phyloP scores from a whole-genome alignment of 2,797 vertebrate genomes.

The Enoplosus armatus region DNA sequence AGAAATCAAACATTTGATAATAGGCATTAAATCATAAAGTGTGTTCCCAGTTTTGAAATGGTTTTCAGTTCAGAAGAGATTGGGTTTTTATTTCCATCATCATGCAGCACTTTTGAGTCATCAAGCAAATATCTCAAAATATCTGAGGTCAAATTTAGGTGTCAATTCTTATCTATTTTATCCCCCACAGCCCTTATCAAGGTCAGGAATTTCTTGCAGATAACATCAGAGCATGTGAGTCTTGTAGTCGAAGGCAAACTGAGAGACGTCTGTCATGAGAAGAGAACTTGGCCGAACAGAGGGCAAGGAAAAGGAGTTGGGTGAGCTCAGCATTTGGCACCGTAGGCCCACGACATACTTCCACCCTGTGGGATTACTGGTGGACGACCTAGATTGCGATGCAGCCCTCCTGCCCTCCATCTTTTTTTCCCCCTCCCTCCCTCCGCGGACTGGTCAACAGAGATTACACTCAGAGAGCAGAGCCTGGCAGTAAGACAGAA shows the following conservation, averaged over 20 bases:
- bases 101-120: not conserved
- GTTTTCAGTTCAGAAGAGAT: not conserved
- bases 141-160: not conserved
- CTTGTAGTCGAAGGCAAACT: not conserved
- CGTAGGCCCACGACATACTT: conserved; percentile 68
- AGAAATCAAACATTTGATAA: not conserved
- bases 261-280: conserved; percentile 40
- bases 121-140: not conserved
- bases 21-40: too few species aligned
- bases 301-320: conserved; percentile 34
- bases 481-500: conserved; percentile 68
- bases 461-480: conserved; percentile 70
- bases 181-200: not conserved
- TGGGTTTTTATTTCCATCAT: not conserved
- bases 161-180: not conserved
- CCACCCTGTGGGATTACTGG: conserved; percentile 72
- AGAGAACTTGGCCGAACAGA: conserved; percentile 2
- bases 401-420: conserved; percentile 39
- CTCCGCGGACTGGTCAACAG: conserved; percentile 58
- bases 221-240: conserved; percentile 48
- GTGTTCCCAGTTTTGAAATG: not conserved
- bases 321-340: conserved; percentile 66
- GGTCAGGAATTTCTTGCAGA: conserved; percentile 27
- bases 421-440: not conserved
- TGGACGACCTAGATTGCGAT: conserved; percentile 74